Evolutionary conservation across 2,888 invertebrate species (phyloP).

Genomic region (Drosophila borborema): DNA sequence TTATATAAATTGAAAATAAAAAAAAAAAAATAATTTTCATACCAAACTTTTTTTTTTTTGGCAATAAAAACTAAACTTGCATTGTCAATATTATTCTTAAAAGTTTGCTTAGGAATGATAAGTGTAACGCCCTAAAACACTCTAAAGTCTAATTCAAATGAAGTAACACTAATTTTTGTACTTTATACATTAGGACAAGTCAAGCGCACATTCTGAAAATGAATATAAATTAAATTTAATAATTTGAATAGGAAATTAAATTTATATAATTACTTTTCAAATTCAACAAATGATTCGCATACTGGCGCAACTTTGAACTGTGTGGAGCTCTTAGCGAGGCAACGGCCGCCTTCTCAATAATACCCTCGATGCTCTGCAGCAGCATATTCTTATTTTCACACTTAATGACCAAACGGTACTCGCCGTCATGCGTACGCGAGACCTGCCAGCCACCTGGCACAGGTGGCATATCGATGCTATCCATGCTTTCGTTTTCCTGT

Average conservation of each 20-base stretch:
- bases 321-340: constrained; percentile 50
- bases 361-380: constrained; percentile 59
- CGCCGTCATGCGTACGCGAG: constrained; percentile 48
- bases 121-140: not conserved
- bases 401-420: constrained; percentile 56
- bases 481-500: constrained; percentile 60
- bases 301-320: constrained; percentile 33
- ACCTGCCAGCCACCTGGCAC: constrained; percentile 57
- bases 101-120: not conserved
- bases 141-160: not conserved
- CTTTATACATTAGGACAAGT: constrained; percentile 41
- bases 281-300: constrained; percentile 55
- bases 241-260: not conserved
- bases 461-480: constrained; percentile 29
- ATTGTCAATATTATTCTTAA: not conserved
- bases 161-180: not conserved
- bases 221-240: not conserved
- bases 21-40: not conserved
- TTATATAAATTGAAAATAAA: not conserved
- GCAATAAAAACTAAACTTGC: not conserved
- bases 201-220: constrained; percentile 53
- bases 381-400: constrained; percentile 58
- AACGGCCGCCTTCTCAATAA: constrained; percentile 61
- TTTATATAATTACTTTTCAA: constrained; percentile 53
- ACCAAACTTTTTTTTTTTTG: not conserved